phyloP scores from a whole-genome alignment of 2,888 invertebrate genomes.

The Apotomis capreana region DNA sequence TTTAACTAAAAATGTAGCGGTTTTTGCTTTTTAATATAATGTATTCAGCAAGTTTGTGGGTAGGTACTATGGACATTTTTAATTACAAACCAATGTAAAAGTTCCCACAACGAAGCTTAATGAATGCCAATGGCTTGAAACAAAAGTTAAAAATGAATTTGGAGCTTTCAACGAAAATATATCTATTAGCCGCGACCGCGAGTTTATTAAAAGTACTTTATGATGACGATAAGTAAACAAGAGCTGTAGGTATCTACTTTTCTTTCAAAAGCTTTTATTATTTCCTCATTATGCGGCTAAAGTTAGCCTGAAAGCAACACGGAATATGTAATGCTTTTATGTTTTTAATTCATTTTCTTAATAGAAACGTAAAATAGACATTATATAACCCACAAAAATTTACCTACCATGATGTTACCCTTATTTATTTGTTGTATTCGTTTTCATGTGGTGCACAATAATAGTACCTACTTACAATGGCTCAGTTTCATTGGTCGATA shows the following conservation, averaged over 20 bases:
- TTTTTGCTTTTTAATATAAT: neutral
- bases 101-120: constrained; percentile 15
- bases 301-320: too few relatives aligned
- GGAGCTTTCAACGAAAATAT: constrained; percentile 29
- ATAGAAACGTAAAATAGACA: too few relatives aligned
- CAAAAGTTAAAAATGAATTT: constrained; percentile 34
- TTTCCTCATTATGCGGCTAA: constrained; percentile 8
- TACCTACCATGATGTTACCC: too few relatives aligned
- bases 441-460: too few relatives aligned
- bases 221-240: constrained; percentile 28
- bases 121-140: constrained; percentile 33
- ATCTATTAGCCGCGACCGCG: constrained; percentile 18
- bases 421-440: too few relatives aligned
- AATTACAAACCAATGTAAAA: constrained; percentile 18
- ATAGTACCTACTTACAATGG: too few relatives aligned
- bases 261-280: constrained; percentile 31
- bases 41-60: neutral
- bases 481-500: too few relatives aligned
- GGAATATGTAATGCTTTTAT: too few relatives aligned
- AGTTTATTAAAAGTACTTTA: constrained; percentile 30
- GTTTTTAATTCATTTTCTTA: too few relatives aligned
- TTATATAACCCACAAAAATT: too few relatives aligned
- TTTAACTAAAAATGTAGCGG: too few relatives aligned
- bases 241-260: constrained; percentile 7
- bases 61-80: constrained; percentile 6